Evolutionary conservation across 2,113 vertebrate species (phyloP), one percentile per base, ranked within the genome.

Genomic region (Trichomycterus rosablanca): DNA sequence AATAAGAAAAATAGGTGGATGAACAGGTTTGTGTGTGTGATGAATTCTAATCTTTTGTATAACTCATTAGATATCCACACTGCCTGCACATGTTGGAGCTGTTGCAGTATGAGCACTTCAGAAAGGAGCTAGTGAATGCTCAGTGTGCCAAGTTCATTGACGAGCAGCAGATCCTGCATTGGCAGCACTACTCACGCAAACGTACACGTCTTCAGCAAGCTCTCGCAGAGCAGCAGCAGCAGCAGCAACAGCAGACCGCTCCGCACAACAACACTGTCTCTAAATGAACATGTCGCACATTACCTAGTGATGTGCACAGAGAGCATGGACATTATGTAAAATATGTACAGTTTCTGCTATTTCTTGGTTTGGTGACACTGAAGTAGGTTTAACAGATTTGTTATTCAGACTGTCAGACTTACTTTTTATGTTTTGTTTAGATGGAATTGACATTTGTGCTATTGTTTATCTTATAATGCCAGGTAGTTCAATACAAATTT

Each of bases 71-170:
- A 82, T 97, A 98, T 64, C 96, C 96, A 20, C 95, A 98, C 22
- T 95, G 94, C 72, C 82, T 98, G 61, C 94, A 97, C 70, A 97
- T 98, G 95, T 59, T 99, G 71, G 95, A 99, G 82, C 86, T 99
- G 75, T 89, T 99, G 15, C 96, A 99, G 46, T 97, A 97, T 0
- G 96, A 99, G 67, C 96, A 98, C 75, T 97, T 98, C 82, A 84
- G 95, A 34, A 98, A 98, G 77, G 95, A 99, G 81, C 83, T 98
- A 82, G 94, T 97, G 11, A 98, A 95, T 18, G 93, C 94, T n/a
- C 96, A 99, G 83, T 99, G 96, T 48, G 90, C 95, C 39, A 98
- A 98, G 73, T 99, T 99, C 63, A 99, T 99, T 2, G 96, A 99
- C 0, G 96, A 99, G 78, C 96, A 99, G 73, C 96, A 98, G 79